Evolutionary conservation across 2,113 vertebrate genomes (phyloP), one percentile per base, ranked within the genome.

Genomic region (Oreochromis spilurus): DNA sequence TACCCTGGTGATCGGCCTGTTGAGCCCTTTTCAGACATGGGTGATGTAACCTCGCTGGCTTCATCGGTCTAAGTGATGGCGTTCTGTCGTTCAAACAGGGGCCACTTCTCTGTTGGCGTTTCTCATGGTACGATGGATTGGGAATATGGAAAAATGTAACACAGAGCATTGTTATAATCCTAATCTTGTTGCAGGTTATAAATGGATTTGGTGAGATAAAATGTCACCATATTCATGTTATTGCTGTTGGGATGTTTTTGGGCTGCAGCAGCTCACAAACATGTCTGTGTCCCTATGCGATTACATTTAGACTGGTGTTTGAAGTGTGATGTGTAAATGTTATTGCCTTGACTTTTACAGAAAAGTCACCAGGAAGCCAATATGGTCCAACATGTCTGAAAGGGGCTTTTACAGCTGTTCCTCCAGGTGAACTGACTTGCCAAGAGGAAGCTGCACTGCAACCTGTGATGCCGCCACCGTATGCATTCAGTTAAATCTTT

Each of bases 401-500:
- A n/a, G 11, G 45, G 45, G 45, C 72, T 77, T 67, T 77, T 48
- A 14, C 26, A 38, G 53, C 77, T 80, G 43, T 57, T 84, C 24
- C 2, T 80, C 65, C 84, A 45, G 86, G 83, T 82, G 24, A 4
- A 70, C 57, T 34, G 90, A 83, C 48, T 53, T 48, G 57, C 36
- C 52, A 75, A 79, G 72, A 70, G 70, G 87, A 89, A 91, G 81
- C 88, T 88, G 84, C 80, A 72, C 83, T 85, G 65, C 78, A 77
- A 89, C 83, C 65, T 90, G 81, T 77, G 82, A 88, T 62, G 82
- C 88, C 83, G 72, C 86, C 86, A 55, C 80, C 81, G 72, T 92
- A 87, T 87, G 87, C 88, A 83, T 88, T 84, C 87, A 81, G 92
- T 84, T 78, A 57, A 77, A 84, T 38, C 83, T 85, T 88, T 87